Evolutionary conservation across 2,888 invertebrate species (phyloP), one percentile per base, ranked within the genome.

Genomic region (Torymus aiolomorphi): DNA sequence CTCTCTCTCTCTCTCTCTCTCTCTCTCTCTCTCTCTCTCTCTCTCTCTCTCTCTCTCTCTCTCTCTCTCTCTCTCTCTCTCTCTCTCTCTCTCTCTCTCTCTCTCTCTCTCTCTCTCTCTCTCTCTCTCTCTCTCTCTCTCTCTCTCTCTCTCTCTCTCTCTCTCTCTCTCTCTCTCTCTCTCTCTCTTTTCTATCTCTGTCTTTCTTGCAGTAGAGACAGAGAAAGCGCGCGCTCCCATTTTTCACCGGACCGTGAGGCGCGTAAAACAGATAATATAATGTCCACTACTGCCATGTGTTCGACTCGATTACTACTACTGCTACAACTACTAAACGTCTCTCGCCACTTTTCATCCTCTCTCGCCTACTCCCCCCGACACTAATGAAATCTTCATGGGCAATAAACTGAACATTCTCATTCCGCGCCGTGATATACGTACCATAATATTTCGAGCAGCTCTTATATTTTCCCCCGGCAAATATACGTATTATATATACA

Each of bases 101-200:
- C 42, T 24, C 52, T 16, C 18, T 63, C 49, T 18, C 11, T 0
- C 12, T 16, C 4, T 49, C 59, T 31, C 16, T 24, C 13, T 49
- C 24, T 67, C 75, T 67, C 66, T 69, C 31, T 63, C 52, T 24
- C 56, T 49, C 42, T 24, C 52, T 16, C 18, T 63, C 49, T 18
- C 11, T 0, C 12, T 16, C 4, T 49, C 59, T 31, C 16, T 24
- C 13, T 49, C 24, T 67, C 75, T 67, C 66, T 69, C 31, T 63
- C 52, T 24, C 56, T 49, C 42, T 24, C 52, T 16, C 18, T 63
- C 49, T 18, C 11, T 0, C 12, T 16, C 4, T 49, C 59, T 31
- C 16, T 24, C 13, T 49, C 24, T 67, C 75, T 67, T 54, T 51
- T 20, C 51, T 61, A 69, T 69, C 67, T 52, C 69, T 59, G 61